A percentile compares a stretch with the other conserved stretches of the same genome.
These are phyloP conservation scores for Drosophila anomelani DNA, from an alignment of 2,888 invertebrate species.

Conservation along the genomic window DNA sequence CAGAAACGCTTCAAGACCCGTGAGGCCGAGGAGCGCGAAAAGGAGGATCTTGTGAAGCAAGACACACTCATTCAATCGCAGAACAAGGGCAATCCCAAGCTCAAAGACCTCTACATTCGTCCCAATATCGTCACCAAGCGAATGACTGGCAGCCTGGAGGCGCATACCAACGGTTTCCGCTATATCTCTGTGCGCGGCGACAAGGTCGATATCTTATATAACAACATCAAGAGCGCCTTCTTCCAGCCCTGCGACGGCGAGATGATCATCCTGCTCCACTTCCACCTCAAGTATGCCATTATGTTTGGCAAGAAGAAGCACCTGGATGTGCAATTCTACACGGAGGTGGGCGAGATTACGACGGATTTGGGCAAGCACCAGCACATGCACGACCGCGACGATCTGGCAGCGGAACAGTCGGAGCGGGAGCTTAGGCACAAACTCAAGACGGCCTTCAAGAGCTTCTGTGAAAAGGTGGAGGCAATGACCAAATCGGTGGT, in stretches of 20 bases:
- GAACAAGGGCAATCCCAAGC: constrained; percentile 98
- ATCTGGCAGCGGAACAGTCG: constrained; percentile 99
- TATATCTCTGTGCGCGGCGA: constrained; percentile 99
- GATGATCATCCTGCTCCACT: constrained; percentile 99
- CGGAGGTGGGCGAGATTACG: constrained; percentile 99
- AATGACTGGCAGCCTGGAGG: constrained; percentile 96
- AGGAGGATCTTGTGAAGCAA: constrained; percentile 99
- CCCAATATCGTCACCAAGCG: constrained; percentile 99
- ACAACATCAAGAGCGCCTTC: constrained; percentile 99
- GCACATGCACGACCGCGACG: constrained; percentile 99
- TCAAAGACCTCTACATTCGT: constrained; percentile 98
- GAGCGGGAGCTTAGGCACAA: constrained; percentile 98
- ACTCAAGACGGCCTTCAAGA: constrained; percentile 98
- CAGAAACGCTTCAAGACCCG: constrained; percentile 99
- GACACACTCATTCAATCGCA: constrained; percentile 97
- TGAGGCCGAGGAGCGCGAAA: constrained; percentile 99
- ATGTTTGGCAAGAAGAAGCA: constrained; percentile 99
- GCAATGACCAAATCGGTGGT: constrained; percentile 97
- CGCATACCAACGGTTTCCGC: constrained; percentile 97
- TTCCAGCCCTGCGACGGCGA: constrained; percentile 99
- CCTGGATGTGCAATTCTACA: constrained; percentile 99
- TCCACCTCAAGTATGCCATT: constrained; percentile 99
- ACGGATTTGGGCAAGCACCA: constrained; percentile 99
- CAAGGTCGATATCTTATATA: constrained; percentile 99
- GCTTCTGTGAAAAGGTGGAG: constrained; percentile 98